Evolutionary conservation across 2,113 vertebrate genomes (phyloP), one percentile per base, ranked within the genome.

Genomic region (Lanius collurio): DNA sequence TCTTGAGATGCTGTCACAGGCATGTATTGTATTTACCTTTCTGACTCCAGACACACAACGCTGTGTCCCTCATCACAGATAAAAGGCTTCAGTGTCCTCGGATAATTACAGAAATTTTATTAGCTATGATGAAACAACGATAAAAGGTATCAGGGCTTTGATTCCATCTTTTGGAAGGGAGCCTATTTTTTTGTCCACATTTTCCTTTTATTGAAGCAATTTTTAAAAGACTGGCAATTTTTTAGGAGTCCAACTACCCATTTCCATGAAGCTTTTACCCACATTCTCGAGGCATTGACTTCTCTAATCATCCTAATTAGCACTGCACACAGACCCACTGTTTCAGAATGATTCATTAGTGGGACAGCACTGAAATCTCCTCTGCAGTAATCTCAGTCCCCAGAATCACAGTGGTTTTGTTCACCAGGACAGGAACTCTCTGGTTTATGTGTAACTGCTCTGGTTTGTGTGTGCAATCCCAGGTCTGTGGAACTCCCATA

Each of bases 81-180:
- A 90, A 96, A 90, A 97, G 96, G 93, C 89, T 96, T 96, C 95
- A 88, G 92, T 94, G 88, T 95, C 96, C 91, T 85, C 56, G 24
- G 76, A 49, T 97, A 96, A 98, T 98, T 96, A 94, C 60, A 15
- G 98, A 97, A 96, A 97, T 95, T 92, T 96, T 94, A 97, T 94
- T 84, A 69, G 83, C 87, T 88, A 65, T 82, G 97, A 96, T 98
- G 98, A 98, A 97, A 98, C 79, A 80, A 90, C 49, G 60, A 91
- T 96, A 89, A 95, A 95, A 97, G 86, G 47, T 93, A 92, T 49
- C 71, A 52, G 93, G 95, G 97, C 98, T 98, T 97, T 97, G 97
- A 95, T 94, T 95, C 96, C 89, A 69, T 87, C 95, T 80, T 81
- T 56, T 95, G 96, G 96, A 97, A 91, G 57, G 69, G 4, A 93